A percentile compares a stretch with the other conserved stretches of the same genome.
Conservation (phyloP, 1,140 invertebrate genomes). For the Potamilus streckersoni region DNA sequence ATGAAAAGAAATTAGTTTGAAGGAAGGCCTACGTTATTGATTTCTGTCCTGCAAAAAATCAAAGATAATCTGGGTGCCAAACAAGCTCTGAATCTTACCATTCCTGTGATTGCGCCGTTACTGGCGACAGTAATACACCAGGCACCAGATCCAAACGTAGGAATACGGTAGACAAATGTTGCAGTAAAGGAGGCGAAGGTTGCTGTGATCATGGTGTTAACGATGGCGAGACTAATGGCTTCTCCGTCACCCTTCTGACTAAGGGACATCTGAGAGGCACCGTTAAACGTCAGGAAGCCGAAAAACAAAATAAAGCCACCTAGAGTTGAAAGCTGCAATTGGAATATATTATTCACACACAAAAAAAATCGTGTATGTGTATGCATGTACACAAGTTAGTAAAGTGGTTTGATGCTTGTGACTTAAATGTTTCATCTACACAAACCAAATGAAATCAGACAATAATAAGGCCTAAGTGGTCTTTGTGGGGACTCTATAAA, state of each 20-base stretch:
- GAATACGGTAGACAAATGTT: conserved; percentile 50
- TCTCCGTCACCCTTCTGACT: conserved; percentile 54
- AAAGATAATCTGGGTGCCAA: too few species aligned
- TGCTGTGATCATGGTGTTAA: conserved; percentile 73
- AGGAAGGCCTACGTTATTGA: too few species aligned
- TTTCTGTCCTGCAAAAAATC: too few species aligned
- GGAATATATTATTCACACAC: background rate
- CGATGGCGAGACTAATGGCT: conserved; percentile 65
- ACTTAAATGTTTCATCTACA: too few species aligned
- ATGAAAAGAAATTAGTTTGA: too few species aligned
- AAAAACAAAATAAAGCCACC: conserved; percentile 74
- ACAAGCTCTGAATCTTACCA: conserved; percentile 58
- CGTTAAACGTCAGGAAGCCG: conserved; percentile 76
- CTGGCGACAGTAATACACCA: conserved; percentile 67
- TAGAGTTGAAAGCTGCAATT: conserved; percentile 69
- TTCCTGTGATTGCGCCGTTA: conserved; percentile 73
- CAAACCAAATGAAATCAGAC: too few species aligned
- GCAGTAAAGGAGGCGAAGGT: conserved; percentile 67
- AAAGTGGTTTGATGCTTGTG: too few species aligned
- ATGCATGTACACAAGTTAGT: background rate
- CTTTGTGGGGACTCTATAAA: too few species aligned
- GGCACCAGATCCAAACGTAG: conserved; percentile 12
- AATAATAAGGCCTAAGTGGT: too few species aligned
- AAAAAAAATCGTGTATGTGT: too few species aligned
- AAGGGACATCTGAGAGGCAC: conserved; percentile 71